phyloP scores from a whole-genome alignment of 2,888 invertebrate genomes.

The Magallana nippona region DNA sequence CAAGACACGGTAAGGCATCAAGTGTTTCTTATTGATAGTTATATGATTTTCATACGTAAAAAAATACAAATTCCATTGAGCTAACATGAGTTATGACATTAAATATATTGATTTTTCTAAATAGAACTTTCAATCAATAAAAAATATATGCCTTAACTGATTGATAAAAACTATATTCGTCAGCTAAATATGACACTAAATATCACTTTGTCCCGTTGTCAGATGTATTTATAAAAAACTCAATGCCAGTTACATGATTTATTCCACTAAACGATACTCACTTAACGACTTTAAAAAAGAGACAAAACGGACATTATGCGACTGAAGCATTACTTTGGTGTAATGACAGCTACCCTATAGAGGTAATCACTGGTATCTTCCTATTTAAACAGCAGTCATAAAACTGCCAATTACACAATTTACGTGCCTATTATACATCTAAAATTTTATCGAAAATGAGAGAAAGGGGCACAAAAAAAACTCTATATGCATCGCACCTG shows the following conservation, averaged over 20 bases:
- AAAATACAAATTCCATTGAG: too few relatives aligned
- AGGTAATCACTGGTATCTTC: not conserved
- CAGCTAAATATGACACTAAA: too few relatives aligned
- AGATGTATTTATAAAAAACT: not conserved
- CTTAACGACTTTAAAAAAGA: not conserved
- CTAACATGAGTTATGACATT: too few relatives aligned
- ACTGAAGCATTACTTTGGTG: not conserved
- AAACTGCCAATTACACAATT: conserved; percentile 40
- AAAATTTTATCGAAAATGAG: conserved; percentile 19
- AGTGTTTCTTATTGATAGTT: too few relatives aligned
- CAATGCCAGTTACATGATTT: not conserved
- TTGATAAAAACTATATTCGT: too few relatives aligned
- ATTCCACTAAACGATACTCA: not conserved
- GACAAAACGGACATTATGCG: not conserved
- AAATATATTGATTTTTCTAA: too few relatives aligned
- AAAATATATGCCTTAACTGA: too few relatives aligned
- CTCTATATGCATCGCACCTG: conserved; percentile 5
- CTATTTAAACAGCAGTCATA: conserved; percentile 26
- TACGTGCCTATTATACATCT: not conserved
- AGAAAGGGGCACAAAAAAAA: not conserved
- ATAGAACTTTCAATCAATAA: too few relatives aligned
- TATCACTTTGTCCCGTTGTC: too few relatives aligned
- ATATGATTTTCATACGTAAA: too few relatives aligned
- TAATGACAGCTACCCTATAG: not conserved
- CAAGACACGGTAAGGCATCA: too few relatives aligned